Evolutionary conservation across 92 coral and sea anemone genomes (phyloP), one percentile per base, ranked within the genome.

Genomic region (Epizoanthus fatuus): DNA sequence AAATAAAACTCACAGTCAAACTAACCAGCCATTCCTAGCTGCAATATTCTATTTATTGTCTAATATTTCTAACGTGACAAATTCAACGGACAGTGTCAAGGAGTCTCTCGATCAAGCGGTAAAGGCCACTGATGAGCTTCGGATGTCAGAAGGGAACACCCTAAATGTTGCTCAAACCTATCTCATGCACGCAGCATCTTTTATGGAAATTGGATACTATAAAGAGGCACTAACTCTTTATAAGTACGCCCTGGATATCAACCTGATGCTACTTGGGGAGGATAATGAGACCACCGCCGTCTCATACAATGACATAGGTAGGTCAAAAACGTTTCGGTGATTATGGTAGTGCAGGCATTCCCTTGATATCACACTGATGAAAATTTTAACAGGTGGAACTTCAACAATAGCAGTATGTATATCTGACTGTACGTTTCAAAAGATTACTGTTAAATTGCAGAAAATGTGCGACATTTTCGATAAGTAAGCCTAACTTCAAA

Each of bases 181-280:
- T 64, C 44, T 13, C 3, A 16, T 25, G 25, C 14, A 7, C 35
- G 70, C 42, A 25, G 1, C 15, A 6, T 64, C 42, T 2, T 10
- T 64, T 3, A 12, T 2, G 25, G 6, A 0, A 64, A 32, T 64
- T 64, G 70, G 70, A 8, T 25, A 16, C 45, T 22, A 4, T 37
- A 37, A 4, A 29, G 22, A 64, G 16, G 84, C 89, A 0, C 37
- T 75, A 1, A 0, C n/a, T 2, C 65, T 69, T 9, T 83, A 85
- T 51, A 7, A 63, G 20, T 11, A 29, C 3, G 74, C 74, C 4
- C 53, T 64, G 14, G 14, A 16, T 47, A 13, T 14, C 1, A n/a
- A 73, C n/a, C 52, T 5, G 55, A 10, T 5, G 11, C 10, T 79
- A 6, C 16, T 44, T 42, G 63, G 14, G 4, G 63, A 13, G 11